A percentile compares a stretch with the other conserved stretches of the same genome.
These are phyloP conservation scores for Holacanthus passer DNA, from an alignment of 2,113 vertebrate species.

Conservation along the genomic window DNA sequence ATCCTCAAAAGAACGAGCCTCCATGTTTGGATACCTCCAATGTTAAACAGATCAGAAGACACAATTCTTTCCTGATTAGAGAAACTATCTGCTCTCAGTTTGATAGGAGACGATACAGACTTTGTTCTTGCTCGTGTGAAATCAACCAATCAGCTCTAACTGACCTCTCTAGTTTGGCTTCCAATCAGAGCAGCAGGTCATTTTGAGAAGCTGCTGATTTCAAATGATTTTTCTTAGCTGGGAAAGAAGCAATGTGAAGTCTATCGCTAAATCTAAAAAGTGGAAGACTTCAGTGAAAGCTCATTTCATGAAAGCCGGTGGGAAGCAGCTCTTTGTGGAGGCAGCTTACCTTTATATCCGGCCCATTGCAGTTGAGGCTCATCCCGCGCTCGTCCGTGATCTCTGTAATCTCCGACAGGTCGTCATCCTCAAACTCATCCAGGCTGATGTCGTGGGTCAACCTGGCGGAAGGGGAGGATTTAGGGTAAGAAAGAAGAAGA, in stretches of 20 bases:
- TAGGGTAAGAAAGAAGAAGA: conserved; percentile 15
- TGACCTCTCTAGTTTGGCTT: not conserved
- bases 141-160: not conserved
- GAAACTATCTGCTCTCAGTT: not conserved
- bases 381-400: conserved; percentile 95
- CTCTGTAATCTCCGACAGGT: conserved; percentile 93
- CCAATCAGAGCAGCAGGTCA: not conserved
- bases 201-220: not conserved
- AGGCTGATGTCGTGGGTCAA: conserved; percentile 98
- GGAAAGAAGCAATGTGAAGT: not conserved
- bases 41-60: not conserved
- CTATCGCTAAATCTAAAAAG: not conserved
- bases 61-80: not conserved
- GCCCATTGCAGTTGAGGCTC: conserved; percentile 93
- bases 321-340: not conserved
- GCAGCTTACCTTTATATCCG: conserved; percentile 87
- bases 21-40: not conserved
- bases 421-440: conserved; percentile 98
- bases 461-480: conserved; percentile 80
- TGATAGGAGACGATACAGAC: not conserved
- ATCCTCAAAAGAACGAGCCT: no score
- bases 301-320: not conserved
- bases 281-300: not conserved
- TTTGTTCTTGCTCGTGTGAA: not conserved
- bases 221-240: not conserved